phyloP scores from a whole-genome alignment of 37 sponge, comb jelly and placozoan genomes.

The Axinella damicornis region DNA sequence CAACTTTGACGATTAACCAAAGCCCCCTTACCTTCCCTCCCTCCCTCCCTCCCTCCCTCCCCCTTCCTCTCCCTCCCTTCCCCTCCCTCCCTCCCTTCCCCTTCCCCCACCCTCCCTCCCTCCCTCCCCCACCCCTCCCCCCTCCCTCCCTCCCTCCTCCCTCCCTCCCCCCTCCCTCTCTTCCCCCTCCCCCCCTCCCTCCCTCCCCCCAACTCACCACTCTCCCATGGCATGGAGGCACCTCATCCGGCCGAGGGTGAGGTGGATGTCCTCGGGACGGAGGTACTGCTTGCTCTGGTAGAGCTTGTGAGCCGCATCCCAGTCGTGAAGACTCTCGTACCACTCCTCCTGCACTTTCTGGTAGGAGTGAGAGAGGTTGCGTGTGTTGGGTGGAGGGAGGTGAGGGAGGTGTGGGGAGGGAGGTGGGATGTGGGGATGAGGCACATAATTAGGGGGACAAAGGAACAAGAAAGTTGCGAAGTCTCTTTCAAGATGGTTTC shows the following conservation, averaged over 20 bases:
- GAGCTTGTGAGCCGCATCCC: constrained; percentile 87
- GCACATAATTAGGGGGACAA: background rate
- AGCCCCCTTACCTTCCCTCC: background rate
- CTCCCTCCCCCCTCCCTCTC: background rate
- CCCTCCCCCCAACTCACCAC: constrained; percentile 63
- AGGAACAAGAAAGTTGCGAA: too few species aligned
- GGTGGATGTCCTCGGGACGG: constrained; percentile 68
- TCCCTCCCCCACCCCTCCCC: background rate
- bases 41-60: too few species aligned
- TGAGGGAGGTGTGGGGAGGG: background rate
- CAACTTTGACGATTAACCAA: too few species aligned
- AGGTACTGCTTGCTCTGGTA: constrained; percentile 83
- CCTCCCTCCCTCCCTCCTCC: too few species aligned
- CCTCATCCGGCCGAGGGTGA: constrained; percentile 91
- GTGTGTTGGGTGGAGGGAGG: background rate
- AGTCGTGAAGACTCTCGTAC: constrained; percentile 96
- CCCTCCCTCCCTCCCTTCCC: too few species aligned
- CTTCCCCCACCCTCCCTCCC: background rate
- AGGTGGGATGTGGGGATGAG: background rate
- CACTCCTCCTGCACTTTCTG: constrained; percentile 88
- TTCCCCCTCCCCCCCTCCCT: background rate
- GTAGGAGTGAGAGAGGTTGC: background rate
- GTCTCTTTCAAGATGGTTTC: too few species aligned
- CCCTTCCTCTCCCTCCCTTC: too few species aligned
- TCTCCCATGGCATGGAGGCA: constrained; percentile 94